These are phyloP conservation scores for Agrotis ipsilon DNA, from an alignment of 2,888 invertebrate species.

Conservation along the genomic window DNA sequence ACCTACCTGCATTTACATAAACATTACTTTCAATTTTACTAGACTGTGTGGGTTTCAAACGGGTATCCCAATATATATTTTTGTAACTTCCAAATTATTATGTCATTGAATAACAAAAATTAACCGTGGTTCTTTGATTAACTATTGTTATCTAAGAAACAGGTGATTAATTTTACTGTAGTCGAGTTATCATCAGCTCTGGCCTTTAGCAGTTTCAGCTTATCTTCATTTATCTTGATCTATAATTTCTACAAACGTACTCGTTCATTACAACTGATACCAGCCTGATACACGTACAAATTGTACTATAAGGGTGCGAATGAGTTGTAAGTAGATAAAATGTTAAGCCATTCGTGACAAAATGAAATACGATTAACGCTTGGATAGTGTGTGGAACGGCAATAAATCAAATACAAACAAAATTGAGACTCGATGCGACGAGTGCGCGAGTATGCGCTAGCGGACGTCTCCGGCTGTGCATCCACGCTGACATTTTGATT, in stretches of 20 bases:
- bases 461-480: conserved; percentile 62
- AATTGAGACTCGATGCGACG: conserved; percentile 51
- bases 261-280: conserved; percentile 45
- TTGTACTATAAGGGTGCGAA: conserved; percentile 16
- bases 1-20: conserved; percentile 73
- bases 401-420: conserved; percentile 52
- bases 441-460: conserved; percentile 45
- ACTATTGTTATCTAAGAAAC: conserved; percentile 19
- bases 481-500: conserved; percentile 82
- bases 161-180: conserved; percentile 16
- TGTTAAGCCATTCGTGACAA: conserved; percentile 20
- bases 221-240: conserved; percentile 43
- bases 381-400: conserved; percentile 29
- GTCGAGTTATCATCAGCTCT: neutral
- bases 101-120: conserved; percentile 3
- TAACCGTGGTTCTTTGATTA: neutral
- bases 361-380: conserved; percentile 16
- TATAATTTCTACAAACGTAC: conserved; percentile 36
- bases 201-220: conserved; percentile 19
- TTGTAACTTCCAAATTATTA: neutral
- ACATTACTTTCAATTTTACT: conserved; percentile 60
- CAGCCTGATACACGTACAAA: conserved; percentile 10
- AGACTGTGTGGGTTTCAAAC: conserved; percentile 38
- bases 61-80: conserved; percentile 20
- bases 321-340: conserved; percentile 22